phyloP scores from a whole-genome alignment of 1,140 invertebrate genomes.

The Diorhabda sublineata region DNA sequence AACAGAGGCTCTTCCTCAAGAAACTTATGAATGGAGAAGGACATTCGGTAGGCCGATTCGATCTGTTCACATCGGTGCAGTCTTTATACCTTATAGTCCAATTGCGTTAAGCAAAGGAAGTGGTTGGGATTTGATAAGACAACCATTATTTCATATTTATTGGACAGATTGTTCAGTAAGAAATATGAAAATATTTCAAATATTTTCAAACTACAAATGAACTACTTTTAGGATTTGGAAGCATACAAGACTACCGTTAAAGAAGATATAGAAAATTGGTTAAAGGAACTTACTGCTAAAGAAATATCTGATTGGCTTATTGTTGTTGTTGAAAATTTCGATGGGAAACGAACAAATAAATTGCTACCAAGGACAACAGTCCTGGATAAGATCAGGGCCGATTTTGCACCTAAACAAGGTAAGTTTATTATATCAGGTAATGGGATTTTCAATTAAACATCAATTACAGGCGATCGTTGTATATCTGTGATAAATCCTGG shows the following conservation, averaged over 20 bases:
- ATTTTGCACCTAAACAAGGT: constrained; percentile 91
- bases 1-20: constrained; percentile 73
- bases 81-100: constrained; percentile 77
- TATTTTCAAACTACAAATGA: not conserved
- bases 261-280: constrained; percentile 87
- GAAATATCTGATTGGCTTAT: constrained; percentile 91
- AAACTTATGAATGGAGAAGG: constrained; percentile 85
- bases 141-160: constrained; percentile 90
- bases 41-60: constrained; percentile 76
- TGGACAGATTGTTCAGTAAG: constrained; percentile 88
- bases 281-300: constrained; percentile 68
- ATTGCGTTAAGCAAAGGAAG: constrained; percentile 65
- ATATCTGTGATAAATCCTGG: constrained; percentile 86
- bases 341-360: constrained; percentile 88
- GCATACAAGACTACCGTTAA: constrained; percentile 78
- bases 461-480: constrained; percentile 64
- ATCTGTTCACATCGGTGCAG: constrained; percentile 78
- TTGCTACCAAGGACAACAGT: constrained; percentile 88
- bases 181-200: not conserved
- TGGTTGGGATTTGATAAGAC: constrained; percentile 69
- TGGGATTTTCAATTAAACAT: too few species aligned
- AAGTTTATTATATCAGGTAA: constrained; percentile 16
- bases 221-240: constrained; percentile 77
- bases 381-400: constrained; percentile 88
- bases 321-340: constrained; percentile 86